phyloP scores from a whole-genome alignment of 2,113 vertebrate species.

The Ochotona princeps region DNA sequence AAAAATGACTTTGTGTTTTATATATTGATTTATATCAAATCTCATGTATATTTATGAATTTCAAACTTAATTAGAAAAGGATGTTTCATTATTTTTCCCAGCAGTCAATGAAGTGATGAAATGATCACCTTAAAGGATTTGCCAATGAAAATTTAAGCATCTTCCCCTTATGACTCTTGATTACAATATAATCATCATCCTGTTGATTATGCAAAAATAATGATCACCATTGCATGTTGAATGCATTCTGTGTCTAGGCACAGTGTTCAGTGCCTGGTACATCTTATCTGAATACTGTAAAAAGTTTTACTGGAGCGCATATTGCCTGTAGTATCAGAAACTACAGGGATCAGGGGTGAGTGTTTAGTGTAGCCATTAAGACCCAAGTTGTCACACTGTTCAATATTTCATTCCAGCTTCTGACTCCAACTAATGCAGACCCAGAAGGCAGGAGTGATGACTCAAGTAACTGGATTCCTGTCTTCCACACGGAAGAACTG shows the following conservation, averaged over 20 bases:
- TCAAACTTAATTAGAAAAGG: background rate
- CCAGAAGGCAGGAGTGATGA: too few relatives aligned
- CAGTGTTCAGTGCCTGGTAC: background rate
- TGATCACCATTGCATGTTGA: background rate
- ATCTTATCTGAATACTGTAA: background rate
- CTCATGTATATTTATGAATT: background rate
- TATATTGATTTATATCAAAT: background rate
- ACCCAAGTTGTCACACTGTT: too few relatives aligned
- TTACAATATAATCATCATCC: background rate
- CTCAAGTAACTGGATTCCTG: too few relatives aligned
- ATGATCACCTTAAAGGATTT: background rate
- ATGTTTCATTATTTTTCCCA: background rate
- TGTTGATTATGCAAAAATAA: background rate
- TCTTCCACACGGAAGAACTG: too few relatives aligned
- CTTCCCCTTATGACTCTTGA: background rate
- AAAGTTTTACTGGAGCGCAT: background rate
- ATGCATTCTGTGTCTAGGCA: background rate
- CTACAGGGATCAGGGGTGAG: background rate
- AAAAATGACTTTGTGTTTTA: conserved; percentile 9
- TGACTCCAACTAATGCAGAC: too few relatives aligned
- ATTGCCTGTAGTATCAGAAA: conserved; percentile 1
- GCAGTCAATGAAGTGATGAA: background rate
- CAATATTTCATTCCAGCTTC: too few relatives aligned
- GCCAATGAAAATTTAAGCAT: background rate
- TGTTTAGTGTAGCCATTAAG: too few relatives aligned